Conservation (phyloP, 2,797 vertebrate genomes). For the Stomatorhinus walkeri region DNA sequence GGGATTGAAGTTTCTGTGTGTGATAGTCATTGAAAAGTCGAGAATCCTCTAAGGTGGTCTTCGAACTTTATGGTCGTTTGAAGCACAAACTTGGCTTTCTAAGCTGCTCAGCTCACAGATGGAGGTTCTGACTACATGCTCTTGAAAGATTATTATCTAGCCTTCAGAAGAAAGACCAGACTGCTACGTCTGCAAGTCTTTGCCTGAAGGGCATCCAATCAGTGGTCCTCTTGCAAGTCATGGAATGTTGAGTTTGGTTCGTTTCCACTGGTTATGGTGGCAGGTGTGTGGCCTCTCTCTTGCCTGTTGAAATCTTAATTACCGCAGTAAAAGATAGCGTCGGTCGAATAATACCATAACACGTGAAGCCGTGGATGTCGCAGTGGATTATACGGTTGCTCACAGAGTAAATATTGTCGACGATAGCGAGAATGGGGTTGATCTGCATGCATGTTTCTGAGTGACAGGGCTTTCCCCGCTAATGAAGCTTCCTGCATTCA, state of each 20-base stretch:
- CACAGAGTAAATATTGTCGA: background rate
- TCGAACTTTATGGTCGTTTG: background rate
- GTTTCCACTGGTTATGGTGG: background rate
- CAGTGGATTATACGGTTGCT: background rate
- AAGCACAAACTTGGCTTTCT: background rate
- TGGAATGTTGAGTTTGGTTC: background rate
- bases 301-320: background rate
- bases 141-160: background rate
- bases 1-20: slow-evolving; percentile 7
- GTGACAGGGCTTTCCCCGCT: background rate
- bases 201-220: background rate
- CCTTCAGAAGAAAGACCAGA: background rate
- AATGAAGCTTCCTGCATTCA: slow-evolving; percentile 42
- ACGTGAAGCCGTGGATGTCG: background rate
- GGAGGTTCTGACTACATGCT: background rate
- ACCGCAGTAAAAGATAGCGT: background rate
- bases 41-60: background rate
- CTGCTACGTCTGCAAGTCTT: background rate
- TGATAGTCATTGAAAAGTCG: background rate
- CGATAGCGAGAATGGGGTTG: background rate
- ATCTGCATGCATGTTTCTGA: background rate
- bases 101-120: slow-evolving; percentile 9
- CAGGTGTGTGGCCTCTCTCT: background rate
- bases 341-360: background rate
- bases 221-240: background rate